These are phyloP conservation scores for Thereva nobilitata DNA, from an alignment of 2,888 invertebrate genomes.

Conservation along the genomic window DNA sequence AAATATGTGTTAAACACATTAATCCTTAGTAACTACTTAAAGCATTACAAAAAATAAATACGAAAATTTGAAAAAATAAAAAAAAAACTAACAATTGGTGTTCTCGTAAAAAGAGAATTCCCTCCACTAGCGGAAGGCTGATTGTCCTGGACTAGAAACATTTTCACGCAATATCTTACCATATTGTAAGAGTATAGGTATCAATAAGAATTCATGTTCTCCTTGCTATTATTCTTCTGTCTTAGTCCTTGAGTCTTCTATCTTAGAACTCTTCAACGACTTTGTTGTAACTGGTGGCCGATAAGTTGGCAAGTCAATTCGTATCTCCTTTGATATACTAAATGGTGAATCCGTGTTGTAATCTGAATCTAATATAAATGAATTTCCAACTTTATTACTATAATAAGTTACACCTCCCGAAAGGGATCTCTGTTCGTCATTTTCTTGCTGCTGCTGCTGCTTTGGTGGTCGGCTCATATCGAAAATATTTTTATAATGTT, in stretches of 20 bases:
- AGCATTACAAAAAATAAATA: no score
- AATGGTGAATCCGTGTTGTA: background rate
- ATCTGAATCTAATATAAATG: conserved; percentile 25
- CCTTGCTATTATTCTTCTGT: background rate
- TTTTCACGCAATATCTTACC: background rate
- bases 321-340: conserved; percentile 48
- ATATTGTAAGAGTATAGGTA: no score
- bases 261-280: background rate
- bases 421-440: conserved; percentile 35
- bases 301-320: conserved; percentile 66
- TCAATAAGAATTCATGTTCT: background rate
- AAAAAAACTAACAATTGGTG: no score
- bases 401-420: conserved; percentile 50
- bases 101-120: no score
- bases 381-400: conserved; percentile 33
- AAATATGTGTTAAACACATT: no score
- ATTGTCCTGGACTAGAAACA: conserved; percentile 22
- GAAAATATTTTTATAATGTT: conserved; percentile 52
- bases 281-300: conserved; percentile 53
- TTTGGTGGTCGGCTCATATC: conserved; percentile 46
- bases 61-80: no score
- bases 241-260: conserved; percentile 4
- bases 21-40: no score
- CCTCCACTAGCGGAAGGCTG: no score
- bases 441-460: conserved; percentile 3